Conservation (phyloP, 1,140 invertebrate genomes). For the Mizuhopecten yessoensis region DNA sequence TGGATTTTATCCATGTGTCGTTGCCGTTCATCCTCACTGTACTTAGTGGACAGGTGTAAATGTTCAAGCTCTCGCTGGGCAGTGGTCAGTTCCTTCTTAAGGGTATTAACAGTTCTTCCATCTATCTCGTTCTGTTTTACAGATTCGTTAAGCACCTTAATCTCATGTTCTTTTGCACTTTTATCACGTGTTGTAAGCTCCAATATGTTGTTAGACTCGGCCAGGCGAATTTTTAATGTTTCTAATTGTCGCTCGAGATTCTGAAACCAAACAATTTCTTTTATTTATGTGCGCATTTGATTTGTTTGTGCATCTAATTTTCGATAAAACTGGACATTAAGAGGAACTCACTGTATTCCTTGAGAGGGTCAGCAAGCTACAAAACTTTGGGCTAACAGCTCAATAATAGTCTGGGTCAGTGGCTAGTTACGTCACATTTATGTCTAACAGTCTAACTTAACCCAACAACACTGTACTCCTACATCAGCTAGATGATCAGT, state of each 20-base stretch:
- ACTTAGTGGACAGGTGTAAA: slow-evolving; percentile 67
- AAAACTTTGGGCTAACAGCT: no score
- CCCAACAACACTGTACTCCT: no score
- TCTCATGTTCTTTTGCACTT: slow-evolving; percentile 53
- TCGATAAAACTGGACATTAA: no score
- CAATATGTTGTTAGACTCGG: slow-evolving; percentile 60
- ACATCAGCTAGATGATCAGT: no score
- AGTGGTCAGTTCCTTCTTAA: slow-evolving; percentile 69
- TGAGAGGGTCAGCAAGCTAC: no score
- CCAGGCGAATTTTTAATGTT: slow-evolving; percentile 63
- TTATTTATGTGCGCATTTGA: no score
- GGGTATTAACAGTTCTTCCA: slow-evolving; percentile 55
- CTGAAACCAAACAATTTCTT: slow-evolving; percentile 53
- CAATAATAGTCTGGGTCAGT: no score
- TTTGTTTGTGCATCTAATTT: no score
- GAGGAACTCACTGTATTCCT: no score
- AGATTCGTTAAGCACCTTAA: slow-evolving; percentile 54
- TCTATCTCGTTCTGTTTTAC: slow-evolving; percentile 59
- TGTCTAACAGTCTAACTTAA: no score
- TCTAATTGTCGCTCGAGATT: slow-evolving; percentile 70
- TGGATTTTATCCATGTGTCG: slow-evolving; percentile 73
- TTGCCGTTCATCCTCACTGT: slow-evolving; percentile 73
- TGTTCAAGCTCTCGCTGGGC: slow-evolving; percentile 67
- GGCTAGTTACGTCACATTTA: no score
- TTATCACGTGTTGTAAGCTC: slow-evolving; percentile 52